Base-by-base conservation (phyloP, 2,113 vertebrate species). In the Chaenogobius annularis region DNA sequence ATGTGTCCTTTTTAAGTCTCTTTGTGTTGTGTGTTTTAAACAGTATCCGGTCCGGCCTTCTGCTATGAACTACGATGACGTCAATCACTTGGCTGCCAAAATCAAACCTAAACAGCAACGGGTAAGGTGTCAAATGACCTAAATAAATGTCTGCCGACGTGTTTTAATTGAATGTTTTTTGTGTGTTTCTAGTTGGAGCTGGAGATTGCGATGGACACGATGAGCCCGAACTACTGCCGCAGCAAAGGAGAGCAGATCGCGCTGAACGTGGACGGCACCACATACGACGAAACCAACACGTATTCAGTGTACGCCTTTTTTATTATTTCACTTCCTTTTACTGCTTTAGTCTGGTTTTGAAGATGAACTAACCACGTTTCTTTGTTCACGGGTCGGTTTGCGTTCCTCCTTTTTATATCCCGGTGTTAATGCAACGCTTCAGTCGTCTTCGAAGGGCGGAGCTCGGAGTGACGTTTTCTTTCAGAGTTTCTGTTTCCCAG, bases 241-340 rank as follows among this genome's bases (percentile, higher is more conserved):
- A 98, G 98, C 88, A 99, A 98, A 91, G 98, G 98, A 74, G 97
- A 99, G 68, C 98, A 99, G 89, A 99, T 99, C 0, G 96, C 98
- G 0, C 91, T 99, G 74, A 99, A 99, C 0, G 98, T 99, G 65
- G 98, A 99, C 0, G 97, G 98, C 14, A 91, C 95, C 0, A 88
- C 92, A 0, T 87, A 92, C 0, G 97, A 98, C 0, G 97, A 99
- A 80, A 94, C 91, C 50, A 98, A 87, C 91, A 97, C 96, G 0
- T 98, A 95, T 70, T 95, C 96, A 70, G 88, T 90, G 97, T 99
- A 92, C 65, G 96, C 94, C 22, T 7, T n/a, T n/a, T n/a, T n/a
- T 23, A 56, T 13, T 31, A 14, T 14, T 3, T 55, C 50, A 52
- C 50, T 52, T 52, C 19, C 44, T 46, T 1, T 11, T 44, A 11